phyloP scores from a whole-genome alignment of 2,888 invertebrate species.

The Antheraea assamensis region DNA sequence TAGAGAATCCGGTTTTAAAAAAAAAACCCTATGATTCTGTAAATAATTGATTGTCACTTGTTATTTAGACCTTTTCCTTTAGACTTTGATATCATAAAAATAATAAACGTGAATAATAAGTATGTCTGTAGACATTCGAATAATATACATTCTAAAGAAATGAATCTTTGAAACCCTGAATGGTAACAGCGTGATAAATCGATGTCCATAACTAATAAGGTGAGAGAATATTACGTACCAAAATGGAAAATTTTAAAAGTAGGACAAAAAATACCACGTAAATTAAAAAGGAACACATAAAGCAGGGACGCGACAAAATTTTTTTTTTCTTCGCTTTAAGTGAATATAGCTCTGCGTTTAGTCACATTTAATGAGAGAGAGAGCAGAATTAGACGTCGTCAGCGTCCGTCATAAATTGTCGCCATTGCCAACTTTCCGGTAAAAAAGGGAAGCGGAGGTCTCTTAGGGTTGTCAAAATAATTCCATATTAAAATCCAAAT shows the following conservation, averaged over 20 bases:
- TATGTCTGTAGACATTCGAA: not conserved
- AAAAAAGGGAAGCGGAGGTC: constrained; percentile 29
- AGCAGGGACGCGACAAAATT: constrained; percentile 24
- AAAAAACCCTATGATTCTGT: too few relatives aligned
- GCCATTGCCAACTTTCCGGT: constrained; percentile 50
- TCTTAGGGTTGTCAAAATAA: constrained; percentile 20
- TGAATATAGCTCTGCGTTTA: constrained; percentile 70
- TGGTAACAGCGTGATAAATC: not conserved
- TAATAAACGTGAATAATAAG: too few relatives aligned
- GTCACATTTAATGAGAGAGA: constrained; percentile 70
- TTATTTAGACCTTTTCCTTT: too few relatives aligned
- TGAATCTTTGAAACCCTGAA: not conserved
- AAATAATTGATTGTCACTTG: too few relatives aligned
- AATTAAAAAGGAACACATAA: constrained; percentile 37
- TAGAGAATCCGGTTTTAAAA: too few relatives aligned
- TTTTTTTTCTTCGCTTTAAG: constrained; percentile 65
- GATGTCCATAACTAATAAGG: constrained; percentile 22
- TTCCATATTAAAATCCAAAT: not conserved
- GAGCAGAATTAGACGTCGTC: constrained; percentile 70
- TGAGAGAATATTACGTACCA: constrained; percentile 8
- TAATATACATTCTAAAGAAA: not conserved
- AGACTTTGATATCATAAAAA: not conserved
- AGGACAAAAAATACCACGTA: constrained; percentile 33
- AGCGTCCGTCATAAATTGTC: constrained; percentile 77
- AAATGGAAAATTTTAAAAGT: constrained; percentile 16